phyloP scores from a whole-genome alignment of 2,113 vertebrate genomes.

The Poicephalus meyeri region DNA sequence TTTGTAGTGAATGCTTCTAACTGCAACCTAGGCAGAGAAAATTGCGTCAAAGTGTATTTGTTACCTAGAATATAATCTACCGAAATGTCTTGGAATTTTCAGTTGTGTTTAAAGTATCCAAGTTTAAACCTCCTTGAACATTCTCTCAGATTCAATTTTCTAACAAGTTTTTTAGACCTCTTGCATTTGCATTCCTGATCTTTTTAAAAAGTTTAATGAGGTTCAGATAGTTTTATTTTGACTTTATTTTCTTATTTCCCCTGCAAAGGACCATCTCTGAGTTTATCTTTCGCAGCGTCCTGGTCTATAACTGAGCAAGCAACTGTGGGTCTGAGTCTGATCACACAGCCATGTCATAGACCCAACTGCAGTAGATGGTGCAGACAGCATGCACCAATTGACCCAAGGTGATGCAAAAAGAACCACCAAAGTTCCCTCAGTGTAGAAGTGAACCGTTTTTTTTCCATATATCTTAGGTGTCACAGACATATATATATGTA shows the following conservation, averaged over 20 bases:
- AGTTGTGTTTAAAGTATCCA: neutral
- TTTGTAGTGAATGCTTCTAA: neutral
- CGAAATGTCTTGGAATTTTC: neutral
- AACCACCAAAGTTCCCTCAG: neutral
- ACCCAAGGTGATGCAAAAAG: neutral
- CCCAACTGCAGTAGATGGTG: neutral
- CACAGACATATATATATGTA: accelerated
- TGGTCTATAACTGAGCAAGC: neutral
- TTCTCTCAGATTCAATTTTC: neutral
- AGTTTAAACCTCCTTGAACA: neutral
- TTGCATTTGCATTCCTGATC: neutral
- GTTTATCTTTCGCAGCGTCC: neutral
- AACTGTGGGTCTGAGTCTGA: neutral
- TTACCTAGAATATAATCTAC: neutral
- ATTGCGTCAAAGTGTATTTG: neutral
- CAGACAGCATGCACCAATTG: accelerated
- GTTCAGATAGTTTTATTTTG: neutral
- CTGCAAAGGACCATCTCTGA: neutral
- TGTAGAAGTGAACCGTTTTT: neutral
- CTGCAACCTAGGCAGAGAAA: neutral
- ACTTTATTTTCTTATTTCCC: neutral
- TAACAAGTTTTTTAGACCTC: neutral
- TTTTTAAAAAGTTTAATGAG: neutral
- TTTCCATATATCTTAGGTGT: neutral
- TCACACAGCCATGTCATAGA: no score